Percentiles rank a stretch among this genome's conserved stretches.
These are phyloP conservation scores for Crossocerus cetratus DNA, from an alignment of 2,888 invertebrate species.

Conservation along the genomic window DNA sequence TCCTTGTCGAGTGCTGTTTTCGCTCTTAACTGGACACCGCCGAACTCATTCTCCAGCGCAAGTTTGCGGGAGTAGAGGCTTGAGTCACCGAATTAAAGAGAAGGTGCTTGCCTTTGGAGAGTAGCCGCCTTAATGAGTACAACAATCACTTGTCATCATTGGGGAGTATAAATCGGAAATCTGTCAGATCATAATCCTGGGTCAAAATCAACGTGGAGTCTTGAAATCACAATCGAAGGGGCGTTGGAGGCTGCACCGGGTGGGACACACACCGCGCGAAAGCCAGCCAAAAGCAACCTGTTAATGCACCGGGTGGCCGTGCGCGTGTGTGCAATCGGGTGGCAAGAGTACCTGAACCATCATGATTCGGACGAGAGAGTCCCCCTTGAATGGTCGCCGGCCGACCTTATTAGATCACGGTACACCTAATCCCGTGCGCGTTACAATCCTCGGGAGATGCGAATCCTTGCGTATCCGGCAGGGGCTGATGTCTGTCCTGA, in stretches of 20 bases:
- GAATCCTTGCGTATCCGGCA: background rate
- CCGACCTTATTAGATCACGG: no score
- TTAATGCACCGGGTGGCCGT: slow-evolving; percentile 50
- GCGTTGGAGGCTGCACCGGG: background rate
- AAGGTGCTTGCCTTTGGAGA: no score
- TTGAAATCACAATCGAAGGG: background rate
- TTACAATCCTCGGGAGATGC: no score
- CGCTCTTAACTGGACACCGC: background rate
- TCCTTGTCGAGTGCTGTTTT: background rate
- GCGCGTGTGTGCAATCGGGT: slow-evolving; percentile 22
- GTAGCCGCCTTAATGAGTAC: no score
- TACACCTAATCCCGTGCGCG: no score
- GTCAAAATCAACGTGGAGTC: background rate
- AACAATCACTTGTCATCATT: no score
- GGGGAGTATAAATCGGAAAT: no score
- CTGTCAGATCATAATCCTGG: no score
- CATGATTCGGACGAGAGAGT: background rate
- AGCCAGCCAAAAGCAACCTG: slow-evolving; percentile 51
- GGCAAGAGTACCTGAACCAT: background rate
- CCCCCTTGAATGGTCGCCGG: background rate
- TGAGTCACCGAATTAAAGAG: no score
- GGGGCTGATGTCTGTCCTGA: background rate
- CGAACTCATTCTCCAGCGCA: background rate
- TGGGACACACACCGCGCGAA: background rate
- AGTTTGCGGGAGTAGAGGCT: no score